A percentile compares a stretch with the other conserved stretches of the same genome.
Evolutionary conservation across 2,888 invertebrate species (phyloP).

Genomic region (Campoplex nolae): DNA sequence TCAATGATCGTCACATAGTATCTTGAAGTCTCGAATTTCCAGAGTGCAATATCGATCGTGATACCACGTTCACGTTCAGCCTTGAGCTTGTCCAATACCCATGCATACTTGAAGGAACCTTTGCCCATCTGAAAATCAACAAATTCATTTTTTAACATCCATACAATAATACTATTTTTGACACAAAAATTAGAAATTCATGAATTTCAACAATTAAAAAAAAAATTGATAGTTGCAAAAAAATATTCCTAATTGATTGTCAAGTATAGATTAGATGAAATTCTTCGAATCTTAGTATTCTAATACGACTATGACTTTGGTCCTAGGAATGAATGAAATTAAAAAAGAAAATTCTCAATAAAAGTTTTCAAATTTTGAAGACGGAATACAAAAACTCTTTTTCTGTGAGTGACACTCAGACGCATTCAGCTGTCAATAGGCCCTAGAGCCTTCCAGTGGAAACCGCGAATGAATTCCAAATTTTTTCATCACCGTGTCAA

Average conservation of each 20-base stretch:
- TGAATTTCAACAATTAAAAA: too few relatives aligned
- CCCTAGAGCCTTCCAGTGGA: conserved; percentile 73
- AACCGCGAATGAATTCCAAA: conserved; percentile 75
- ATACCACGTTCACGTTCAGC: conserved; percentile 99
- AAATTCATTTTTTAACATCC: too few relatives aligned
- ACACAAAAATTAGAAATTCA: too few relatives aligned
- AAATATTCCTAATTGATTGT: too few relatives aligned
- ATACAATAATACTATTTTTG: too few relatives aligned
- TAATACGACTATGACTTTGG: not conserved
- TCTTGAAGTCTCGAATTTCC: conserved; percentile 98
- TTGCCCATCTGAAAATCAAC: conserved; percentile 92
- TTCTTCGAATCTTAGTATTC: not conserved
- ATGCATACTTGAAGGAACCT: conserved; percentile 99
- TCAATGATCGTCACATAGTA: conserved; percentile 99
- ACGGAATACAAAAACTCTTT: not conserved
- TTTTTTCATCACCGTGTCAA: conserved; percentile 66
- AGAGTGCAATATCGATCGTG: conserved; percentile 99
- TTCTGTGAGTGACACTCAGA: conserved; percentile 46
- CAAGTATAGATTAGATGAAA: too few relatives aligned
- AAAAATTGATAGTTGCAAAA: too few relatives aligned
- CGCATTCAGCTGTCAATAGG: conserved; percentile 66
- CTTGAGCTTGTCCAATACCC: conserved; percentile 99
- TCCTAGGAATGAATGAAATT: too few relatives aligned
- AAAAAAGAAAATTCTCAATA: not conserved
- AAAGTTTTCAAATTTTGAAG: not conserved